Conservation (phyloP, 2,113 vertebrate species). For the Perognathus longimembris region DNA sequence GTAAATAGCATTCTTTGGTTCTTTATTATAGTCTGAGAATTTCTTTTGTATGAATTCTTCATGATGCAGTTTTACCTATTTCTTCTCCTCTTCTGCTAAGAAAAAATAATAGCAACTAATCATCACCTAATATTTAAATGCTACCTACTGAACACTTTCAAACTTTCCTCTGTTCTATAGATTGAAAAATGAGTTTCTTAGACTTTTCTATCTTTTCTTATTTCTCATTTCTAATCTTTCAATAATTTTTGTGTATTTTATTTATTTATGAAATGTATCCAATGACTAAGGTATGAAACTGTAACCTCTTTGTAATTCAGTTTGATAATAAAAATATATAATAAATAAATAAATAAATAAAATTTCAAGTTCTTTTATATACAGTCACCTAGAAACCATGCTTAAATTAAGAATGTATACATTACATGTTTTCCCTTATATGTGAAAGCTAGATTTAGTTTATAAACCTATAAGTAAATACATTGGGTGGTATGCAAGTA, state of each 20-base stretch:
- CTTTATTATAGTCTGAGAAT: neutral
- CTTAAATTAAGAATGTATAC: neutral
- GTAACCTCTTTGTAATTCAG: too few relatives aligned
- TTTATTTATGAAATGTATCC: too few relatives aligned
- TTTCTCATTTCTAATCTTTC: conserved; percentile 51
- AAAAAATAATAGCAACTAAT: conserved; percentile 58
- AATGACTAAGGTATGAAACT: too few relatives aligned
- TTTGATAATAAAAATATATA: too few relatives aligned
- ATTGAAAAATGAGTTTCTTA: conserved; percentile 17
- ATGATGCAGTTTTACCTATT: neutral
- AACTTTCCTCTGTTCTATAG: conserved; percentile 26
- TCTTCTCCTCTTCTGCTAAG: neutral
- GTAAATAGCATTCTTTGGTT: neutral
- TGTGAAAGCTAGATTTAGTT: too few relatives aligned
- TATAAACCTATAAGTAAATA: too few relatives aligned
- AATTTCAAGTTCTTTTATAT: conserved; percentile 14
- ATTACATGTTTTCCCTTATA: neutral
- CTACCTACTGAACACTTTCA: neutral
- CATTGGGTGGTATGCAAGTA: too few relatives aligned
- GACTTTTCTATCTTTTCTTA: conserved; percentile 59
- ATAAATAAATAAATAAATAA: conserved; percentile 26
- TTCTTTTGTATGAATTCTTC: conserved; percentile 25
- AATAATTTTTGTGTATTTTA: conserved; percentile 70
- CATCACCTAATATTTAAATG: neutral
- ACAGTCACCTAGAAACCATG: neutral